Evolutionary conservation across 2,888 invertebrate genomes (phyloP).

Genomic region (Caenorhabditis sinica): DNA sequence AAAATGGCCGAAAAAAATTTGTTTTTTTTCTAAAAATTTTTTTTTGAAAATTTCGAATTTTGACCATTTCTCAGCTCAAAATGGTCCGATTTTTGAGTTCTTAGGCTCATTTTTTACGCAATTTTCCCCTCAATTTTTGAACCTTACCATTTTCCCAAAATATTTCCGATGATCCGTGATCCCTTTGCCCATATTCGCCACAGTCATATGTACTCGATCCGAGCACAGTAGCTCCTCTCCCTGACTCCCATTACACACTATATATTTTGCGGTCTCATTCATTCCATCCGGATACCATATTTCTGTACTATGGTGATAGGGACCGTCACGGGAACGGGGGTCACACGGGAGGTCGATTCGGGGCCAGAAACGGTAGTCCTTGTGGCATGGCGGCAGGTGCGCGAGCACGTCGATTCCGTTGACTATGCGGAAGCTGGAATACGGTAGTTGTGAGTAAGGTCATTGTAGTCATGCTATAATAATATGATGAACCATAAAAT

Average conservation of each 20-base stretch:
- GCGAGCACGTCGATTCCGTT: constrained; percentile 51
- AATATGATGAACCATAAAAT: background rate
- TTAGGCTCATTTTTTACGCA: background rate
- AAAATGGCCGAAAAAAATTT: too few relatives aligned
- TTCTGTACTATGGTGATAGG: constrained; percentile 59
- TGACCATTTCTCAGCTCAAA: too few relatives aligned
- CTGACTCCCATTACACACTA: constrained; percentile 37
- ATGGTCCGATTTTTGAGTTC: background rate
- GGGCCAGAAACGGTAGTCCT: constrained; percentile 46
- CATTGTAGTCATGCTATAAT: too few relatives aligned
- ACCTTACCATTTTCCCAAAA: constrained; percentile 53
- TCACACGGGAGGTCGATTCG: constrained; percentile 50
- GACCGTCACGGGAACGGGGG: constrained; percentile 24
- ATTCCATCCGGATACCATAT: constrained; percentile 64
- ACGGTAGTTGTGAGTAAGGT: too few relatives aligned
- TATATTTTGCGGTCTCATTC: constrained; percentile 39
- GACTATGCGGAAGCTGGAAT: constrained; percentile 52
- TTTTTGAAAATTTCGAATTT: too few relatives aligned
- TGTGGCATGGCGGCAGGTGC: constrained; percentile 53
- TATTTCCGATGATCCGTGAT: constrained; percentile 64
- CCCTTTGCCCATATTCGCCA: constrained; percentile 44
- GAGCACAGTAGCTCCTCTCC: constrained; percentile 59
- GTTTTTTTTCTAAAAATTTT: too few relatives aligned
- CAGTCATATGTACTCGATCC: constrained; percentile 19
- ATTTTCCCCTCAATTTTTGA: too few relatives aligned